phyloP scores from a whole-genome alignment of 2,113 vertebrate genomes.

The Festucalex cinctus region DNA sequence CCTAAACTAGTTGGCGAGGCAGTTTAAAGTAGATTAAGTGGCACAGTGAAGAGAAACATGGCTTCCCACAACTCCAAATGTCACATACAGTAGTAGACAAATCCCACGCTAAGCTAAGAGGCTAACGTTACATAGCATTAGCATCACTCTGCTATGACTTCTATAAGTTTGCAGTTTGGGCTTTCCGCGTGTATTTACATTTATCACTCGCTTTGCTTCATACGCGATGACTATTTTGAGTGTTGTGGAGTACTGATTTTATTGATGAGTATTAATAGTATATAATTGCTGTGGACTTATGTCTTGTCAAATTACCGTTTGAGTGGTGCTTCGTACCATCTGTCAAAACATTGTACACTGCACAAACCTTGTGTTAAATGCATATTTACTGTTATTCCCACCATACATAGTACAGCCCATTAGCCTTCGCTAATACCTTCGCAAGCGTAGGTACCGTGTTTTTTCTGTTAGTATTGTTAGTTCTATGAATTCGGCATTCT shows the following conservation, averaged over 20 bases:
- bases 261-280: not conserved
- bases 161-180: not conserved
- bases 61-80: constrained; percentile 49
- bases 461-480: no score
- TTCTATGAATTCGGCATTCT: no score
- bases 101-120: constrained; percentile 45
- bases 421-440: no score
- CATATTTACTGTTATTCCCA: not conserved
- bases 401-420: not conserved
- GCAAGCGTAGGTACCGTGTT: no score
- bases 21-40: constrained; percentile 14
- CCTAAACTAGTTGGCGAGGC: constrained; percentile 4
- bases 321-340: no score
- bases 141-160: constrained; percentile 14
- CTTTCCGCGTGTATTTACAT: not conserved
- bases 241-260: not conserved
- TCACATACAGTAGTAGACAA: constrained; percentile 33
- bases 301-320: not conserved
- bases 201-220: not conserved
- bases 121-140: constrained; percentile 40
- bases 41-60: constrained; percentile 32
- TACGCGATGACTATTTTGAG: not conserved
- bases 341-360: no score
- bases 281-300: not conserved
- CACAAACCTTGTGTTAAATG: no score